Conservation (phyloP, 1,140 invertebrate species). For the Odontomachus brunneus region DNA sequence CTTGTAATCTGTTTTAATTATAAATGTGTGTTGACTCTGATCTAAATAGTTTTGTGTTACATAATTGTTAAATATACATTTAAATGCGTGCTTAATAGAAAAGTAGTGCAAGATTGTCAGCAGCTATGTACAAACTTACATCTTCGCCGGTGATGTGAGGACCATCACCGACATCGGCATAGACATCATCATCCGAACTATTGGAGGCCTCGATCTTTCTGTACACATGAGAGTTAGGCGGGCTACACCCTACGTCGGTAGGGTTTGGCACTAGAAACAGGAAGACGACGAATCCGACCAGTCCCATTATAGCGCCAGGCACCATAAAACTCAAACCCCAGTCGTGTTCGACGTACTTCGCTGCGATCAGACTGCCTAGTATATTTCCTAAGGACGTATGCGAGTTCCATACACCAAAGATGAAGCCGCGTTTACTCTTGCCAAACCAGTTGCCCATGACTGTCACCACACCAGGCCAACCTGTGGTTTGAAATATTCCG, state of each 20-base stretch:
- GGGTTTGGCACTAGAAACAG: constrained; percentile 94
- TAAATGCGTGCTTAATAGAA: constrained; percentile 4
- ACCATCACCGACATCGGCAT: constrained; percentile 69
- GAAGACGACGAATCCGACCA: constrained; percentile 92
- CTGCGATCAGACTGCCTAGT: constrained; percentile 93
- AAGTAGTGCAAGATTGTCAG: neutral
- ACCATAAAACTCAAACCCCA: constrained; percentile 97
- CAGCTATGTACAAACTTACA: constrained; percentile 73
- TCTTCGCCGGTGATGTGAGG: constrained; percentile 73
- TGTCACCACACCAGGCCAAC: constrained; percentile 97
- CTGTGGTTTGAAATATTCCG: constrained; percentile 95
- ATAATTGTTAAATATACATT: neutral
- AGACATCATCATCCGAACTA: constrained; percentile 79
- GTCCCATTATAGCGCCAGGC: constrained; percentile 94
- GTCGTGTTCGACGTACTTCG: constrained; percentile 92
- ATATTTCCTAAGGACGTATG: constrained; percentile 99
- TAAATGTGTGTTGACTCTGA: neutral
- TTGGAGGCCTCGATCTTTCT: constrained; percentile 77
- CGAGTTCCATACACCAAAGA: constrained; percentile 98
- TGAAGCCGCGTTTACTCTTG: constrained; percentile 94
- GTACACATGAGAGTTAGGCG: constrained; percentile 81
- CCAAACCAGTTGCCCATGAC: constrained; percentile 98
- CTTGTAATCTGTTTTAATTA: constrained; percentile 29
- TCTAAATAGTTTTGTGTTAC: neutral
- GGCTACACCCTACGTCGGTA: constrained; percentile 88